Evolutionary conservation across 2,113 vertebrate species (phyloP), one percentile per base, ranked within the genome.

Genomic region (Pholis gunnellus): DNA sequence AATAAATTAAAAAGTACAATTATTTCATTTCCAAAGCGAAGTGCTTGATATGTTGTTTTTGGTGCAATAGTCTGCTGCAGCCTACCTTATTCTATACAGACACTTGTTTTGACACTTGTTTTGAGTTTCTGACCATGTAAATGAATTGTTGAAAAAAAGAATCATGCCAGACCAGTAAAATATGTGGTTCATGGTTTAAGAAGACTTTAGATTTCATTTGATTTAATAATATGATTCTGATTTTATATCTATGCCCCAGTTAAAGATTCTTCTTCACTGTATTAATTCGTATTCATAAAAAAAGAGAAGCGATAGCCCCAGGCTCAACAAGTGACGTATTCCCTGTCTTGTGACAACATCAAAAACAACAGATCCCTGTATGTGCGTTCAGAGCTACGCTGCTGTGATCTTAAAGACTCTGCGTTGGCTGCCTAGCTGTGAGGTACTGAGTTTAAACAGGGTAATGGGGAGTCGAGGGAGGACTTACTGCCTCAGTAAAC

Each of bases 401-500:
- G 79, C 63, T 22, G 14, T 88, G 83, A 74, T 72, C 38, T 77
- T 82, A 59, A 59, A 29, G 38, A 34, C 65, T 78, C 67, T 42
- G 54, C 57, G 38, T 38, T 29, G n/a, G 57, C 54, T 71, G 78
- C 27, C 42, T 48, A 50, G 36, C 75, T 77, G 66, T 36, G 34
- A 77, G 76, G 75, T 15, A 25, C 60, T 31, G 72, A 87, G 67
- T 72, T 86, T 63, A 82, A 85, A 73, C 3, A 8, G 8, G 61
- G 77, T 40, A 61, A 67, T 2, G n/a, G 13, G 54, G 64, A 86
- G 79, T 73, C 84, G 83, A 6, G 25, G 7, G 42, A 78, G 86
- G 79, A 81, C 78, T 80, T 44, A 1, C 80, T 25, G 85, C 74
- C 78, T 87, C 56, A 85, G 57, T 80, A 52, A 86, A 81, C 83